Evolutionary conservation across 2,113 vertebrate genomes (phyloP).

Genomic region (Euleptes europaea): DNA sequence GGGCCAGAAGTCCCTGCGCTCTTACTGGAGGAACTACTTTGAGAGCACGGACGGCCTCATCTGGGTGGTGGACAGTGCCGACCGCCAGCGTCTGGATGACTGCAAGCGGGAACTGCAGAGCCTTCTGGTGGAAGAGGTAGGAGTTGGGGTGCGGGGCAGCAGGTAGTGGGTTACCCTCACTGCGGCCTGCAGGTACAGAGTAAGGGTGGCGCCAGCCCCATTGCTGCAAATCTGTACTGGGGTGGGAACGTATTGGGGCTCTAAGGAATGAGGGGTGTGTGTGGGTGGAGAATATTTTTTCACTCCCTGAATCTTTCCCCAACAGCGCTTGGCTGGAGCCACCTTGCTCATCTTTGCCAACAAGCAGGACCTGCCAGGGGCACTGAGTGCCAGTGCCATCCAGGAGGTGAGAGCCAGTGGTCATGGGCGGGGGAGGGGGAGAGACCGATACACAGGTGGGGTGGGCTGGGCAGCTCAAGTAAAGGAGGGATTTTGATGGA

Average conservation of each 20-base stretch:
- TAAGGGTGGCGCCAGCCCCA: too few relatives aligned
- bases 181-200: background rate
- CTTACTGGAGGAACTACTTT: slow-evolving; percentile 95
- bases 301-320: background rate
- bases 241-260: too few relatives aligned
- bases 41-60: slow-evolving; percentile 93
- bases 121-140: slow-evolving; percentile 88
- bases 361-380: slow-evolving; percentile 90
- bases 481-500: too few relatives aligned
- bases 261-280: too few relatives aligned
- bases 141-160: background rate
- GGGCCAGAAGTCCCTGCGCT: slow-evolving; percentile 90
- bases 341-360: slow-evolving; percentile 92
- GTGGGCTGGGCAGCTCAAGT: too few relatives aligned
- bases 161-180: too few relatives aligned
- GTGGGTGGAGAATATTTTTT: too few relatives aligned
- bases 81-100: slow-evolving; percentile 86
- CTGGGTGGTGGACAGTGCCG: slow-evolving; percentile 94
- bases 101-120: slow-evolving; percentile 81
- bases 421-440: too few relatives aligned
- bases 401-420: slow-evolving; percentile 74
- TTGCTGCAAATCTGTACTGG: too few relatives aligned
- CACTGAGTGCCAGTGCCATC: slow-evolving; percentile 83
- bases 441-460: background rate
- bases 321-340: slow-evolving; percentile 85